phyloP scores from a whole-genome alignment of 92 coral and sea anemone species.

The Palythoa caribaeorum region DNA sequence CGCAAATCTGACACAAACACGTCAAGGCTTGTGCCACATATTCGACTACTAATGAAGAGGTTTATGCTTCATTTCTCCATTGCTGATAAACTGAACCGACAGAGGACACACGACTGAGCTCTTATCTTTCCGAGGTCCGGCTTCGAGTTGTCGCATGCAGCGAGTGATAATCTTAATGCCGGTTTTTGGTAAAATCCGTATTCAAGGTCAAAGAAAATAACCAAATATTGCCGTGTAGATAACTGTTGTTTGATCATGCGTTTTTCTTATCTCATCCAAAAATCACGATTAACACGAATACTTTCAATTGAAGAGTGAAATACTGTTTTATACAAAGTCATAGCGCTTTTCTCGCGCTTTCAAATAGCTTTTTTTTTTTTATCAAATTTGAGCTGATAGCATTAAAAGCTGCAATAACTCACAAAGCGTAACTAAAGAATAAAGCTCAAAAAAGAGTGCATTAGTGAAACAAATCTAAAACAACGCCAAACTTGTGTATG shows the following conservation, averaged over 20 bases:
- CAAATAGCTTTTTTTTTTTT: not conserved
- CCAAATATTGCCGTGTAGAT: not conserved
- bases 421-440: not conserved
- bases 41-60: not conserved
- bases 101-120: not conserved
- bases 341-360: not conserved
- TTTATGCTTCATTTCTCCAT: not conserved
- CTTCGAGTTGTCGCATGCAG: not conserved
- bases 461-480: not conserved
- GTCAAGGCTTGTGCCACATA: not conserved
- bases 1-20: not conserved
- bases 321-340: not conserved
- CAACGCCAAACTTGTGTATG: not conserved
- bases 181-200: not conserved
- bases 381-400: not conserved
- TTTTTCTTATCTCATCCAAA: not conserved
- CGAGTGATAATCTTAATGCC: not conserved
- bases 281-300: slow-evolving; percentile 23
- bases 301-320: not conserved
- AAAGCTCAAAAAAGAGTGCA: not conserved
- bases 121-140: not conserved
- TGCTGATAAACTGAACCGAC: not conserved
- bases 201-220: not conserved
- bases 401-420: not conserved
- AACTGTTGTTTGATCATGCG: not conserved